Base-by-base conservation (phyloP, 1,140 invertebrate genomes). In the Brachionus rubens region DNA sequence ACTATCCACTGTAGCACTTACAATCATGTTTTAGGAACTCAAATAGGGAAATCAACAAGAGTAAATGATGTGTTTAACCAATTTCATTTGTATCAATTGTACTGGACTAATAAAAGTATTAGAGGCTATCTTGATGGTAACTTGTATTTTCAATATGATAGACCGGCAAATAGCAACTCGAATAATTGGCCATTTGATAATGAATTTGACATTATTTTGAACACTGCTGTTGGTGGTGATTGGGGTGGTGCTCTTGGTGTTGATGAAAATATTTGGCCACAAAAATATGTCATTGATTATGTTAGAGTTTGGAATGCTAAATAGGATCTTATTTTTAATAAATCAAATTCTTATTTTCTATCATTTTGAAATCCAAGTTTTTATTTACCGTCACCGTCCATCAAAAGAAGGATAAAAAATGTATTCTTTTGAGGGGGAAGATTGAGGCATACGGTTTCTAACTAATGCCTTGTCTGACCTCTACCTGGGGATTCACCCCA, bases 1-100 rank as follows among this genome's bases (percentile, higher is more conserved):
- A 50, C 75, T 19, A 36, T 75, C 14, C 77, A 78, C 59, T 43
- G 36, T 14, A 67, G 46, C 3, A 19, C 19, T 26, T 67, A 24
- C 14, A 67, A 67, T 46, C 62, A 67, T 40, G 10, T 46, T 3
- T 46, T 46, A 2, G 40, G 40, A 12, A 67, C 62, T 26, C 62
- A 67, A 46, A 43, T 28, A 46, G 40, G 36, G 1, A 67, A 67
- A 24, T 67, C 40, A 26, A 43, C 21, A 10, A 26, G 12, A 24
- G 19, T 67, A 24, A 67, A 47, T 67, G 62, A 67, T 67, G 62
- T 67, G 10, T 26, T 4, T 21, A 59, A 59, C 36, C 36, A 67
- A 24, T 67, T 46, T 67, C 36, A 67, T 24, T 43, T 67, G n/a
- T 67, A 67, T 10, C 36, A 43, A 46, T 19, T 67, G 6, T 43